These are phyloP conservation scores for Spialia ferax DNA, from an alignment of 2,888 invertebrate species.

Conservation along the genomic window DNA sequence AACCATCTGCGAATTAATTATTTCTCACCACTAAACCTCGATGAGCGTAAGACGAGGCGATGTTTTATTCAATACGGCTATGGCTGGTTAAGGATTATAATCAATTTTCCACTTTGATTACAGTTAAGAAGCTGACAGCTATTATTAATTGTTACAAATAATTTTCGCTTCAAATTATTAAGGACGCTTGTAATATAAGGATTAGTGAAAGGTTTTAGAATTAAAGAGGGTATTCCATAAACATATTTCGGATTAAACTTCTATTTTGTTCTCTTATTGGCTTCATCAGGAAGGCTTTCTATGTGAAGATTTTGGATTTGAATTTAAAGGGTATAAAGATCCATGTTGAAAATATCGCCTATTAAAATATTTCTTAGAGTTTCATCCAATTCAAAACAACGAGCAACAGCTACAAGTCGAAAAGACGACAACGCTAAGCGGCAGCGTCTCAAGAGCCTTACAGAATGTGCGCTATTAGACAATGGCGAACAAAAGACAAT, in stretches of 20 bases:
- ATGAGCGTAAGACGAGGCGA: not conserved
- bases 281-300: too few species aligned
- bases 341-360: too few species aligned
- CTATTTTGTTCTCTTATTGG: too few species aligned
- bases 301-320: too few species aligned
- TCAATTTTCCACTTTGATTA: slow-evolving; percentile 12
- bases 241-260: too few species aligned
- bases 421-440: slow-evolving; percentile 8
- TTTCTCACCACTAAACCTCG: slow-evolving; percentile 3
- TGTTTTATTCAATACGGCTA: not conserved
- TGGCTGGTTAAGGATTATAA: slow-evolving; percentile 23
- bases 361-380: not conserved
- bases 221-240: too few species aligned
- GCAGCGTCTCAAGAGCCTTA: slow-evolving; percentile 30
- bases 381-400: not conserved
- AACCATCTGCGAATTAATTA: slow-evolving; percentile 1
- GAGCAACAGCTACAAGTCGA: slow-evolving; percentile 6
- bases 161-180: too few species aligned
- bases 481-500: slow-evolving; percentile 33
- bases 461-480: slow-evolving; percentile 26
- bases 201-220: too few species aligned
- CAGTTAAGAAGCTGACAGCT: slow-evolving; percentile 14
- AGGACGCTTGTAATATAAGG: not conserved
- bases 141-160: not conserved
- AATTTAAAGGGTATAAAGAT: too few species aligned